Percentiles rank a stretch among this genome's conserved stretches.
Evolutionary conservation across 2,113 vertebrate species (phyloP).

Genomic region (Coptodon rendalli): DNA sequence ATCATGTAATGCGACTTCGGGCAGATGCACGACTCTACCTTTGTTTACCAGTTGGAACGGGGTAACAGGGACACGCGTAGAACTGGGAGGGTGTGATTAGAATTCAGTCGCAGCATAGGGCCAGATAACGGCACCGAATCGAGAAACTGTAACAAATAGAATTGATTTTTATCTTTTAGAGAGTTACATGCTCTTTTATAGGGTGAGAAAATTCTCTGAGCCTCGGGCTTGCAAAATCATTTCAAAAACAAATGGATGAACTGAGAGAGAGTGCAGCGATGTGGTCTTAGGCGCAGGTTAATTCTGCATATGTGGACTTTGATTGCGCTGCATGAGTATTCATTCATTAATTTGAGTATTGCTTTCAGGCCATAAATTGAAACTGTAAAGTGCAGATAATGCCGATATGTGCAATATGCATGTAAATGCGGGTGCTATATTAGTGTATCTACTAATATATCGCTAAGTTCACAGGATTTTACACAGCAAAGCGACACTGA

Average conservation of each 20-base stretch:
- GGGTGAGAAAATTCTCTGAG: background rate
- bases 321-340: background rate
- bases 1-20: slow-evolving; percentile 30
- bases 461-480: background rate
- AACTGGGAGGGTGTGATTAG: background rate
- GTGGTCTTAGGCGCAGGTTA: background rate
- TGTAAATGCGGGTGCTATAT: background rate
- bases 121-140: background rate
- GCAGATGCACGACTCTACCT: slow-evolving; percentile 36
- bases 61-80: background rate
- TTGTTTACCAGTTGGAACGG: background rate
- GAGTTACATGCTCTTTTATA: background rate
- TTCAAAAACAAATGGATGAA: background rate
- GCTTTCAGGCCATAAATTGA: background rate
- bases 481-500: background rate
- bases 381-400: background rate
- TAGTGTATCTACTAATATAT: background rate
- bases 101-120: background rate
- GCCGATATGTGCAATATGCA: background rate
- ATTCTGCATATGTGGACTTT: background rate
- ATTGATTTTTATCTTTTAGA: slow-evolving; percentile 6
- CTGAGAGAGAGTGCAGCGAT: background rate
- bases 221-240: background rate
- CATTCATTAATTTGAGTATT: background rate
- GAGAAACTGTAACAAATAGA: background rate